Base-by-base conservation (phyloP, 1,140 invertebrate species). In the Drosophila repletoides region DNA sequence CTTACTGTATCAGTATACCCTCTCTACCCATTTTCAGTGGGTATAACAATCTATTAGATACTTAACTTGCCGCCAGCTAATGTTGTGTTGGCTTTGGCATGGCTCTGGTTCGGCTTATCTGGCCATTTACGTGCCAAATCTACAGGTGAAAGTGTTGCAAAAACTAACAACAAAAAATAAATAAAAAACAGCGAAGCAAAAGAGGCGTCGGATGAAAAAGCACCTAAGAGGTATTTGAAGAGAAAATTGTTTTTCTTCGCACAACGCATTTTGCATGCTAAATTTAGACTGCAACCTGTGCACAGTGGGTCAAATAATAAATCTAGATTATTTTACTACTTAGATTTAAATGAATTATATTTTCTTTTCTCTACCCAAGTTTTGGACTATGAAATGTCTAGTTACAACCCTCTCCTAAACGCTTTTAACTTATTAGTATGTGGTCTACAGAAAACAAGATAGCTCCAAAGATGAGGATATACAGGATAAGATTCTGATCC, bases 61-160 rank as follows among this genome's bases (percentile, higher is more conserved):
- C 45, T 83, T 69, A 45, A 58, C 49, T 53, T 61, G 40, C 56
- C 56, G 31, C 38, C 9, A 52, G 38, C 56, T 73, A 58, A 46
- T 64, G 49, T 43, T 46, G 29, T 34, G 24, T 67, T 53, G 40
- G 15, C 34, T 29, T 72, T 65, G 31, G n/a, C 51, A 15, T 15
- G 21, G 17, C 31, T 65, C 53, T 46, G 41, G 31, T 29, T 41
- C n/a, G 17, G 26, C 56, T 84, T 84, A 84, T 86, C 79, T 79
- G 79, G 43, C 53, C 75, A 67, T 84, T 84, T 84, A 79, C 67
- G 71, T 79, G 79, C 80, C 80, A 84, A 84, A 84, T 84, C 80
- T 64, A 43, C 71, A 84, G 80, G 79, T 86, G 79, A 84, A 84
- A 84, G 79, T 84, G 80, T 84, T 84, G 80, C 79, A 75, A 84